Conservation (phyloP, 2,113 vertebrate genomes). For the Archocentrus centrarchus region DNA sequence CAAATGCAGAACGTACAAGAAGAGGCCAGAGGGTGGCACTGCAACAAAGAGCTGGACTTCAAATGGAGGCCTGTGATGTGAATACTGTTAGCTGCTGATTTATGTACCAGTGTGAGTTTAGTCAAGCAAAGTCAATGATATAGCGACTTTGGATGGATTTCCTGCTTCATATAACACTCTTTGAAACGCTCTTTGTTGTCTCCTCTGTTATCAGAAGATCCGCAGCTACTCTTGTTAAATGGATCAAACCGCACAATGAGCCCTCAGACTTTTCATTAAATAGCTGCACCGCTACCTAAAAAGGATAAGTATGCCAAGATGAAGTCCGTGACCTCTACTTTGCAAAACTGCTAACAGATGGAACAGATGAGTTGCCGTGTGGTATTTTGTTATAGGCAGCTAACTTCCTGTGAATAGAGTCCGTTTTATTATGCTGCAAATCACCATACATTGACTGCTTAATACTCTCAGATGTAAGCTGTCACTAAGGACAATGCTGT, state of each 20-base stretch:
- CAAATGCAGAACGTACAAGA: slow-evolving; percentile 39
- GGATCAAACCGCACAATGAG: slow-evolving; percentile 68
- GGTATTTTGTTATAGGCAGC: slow-evolving; percentile 41
- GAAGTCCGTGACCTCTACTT: slow-evolving; percentile 55
- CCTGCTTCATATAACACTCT: not conserved
- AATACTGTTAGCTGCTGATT: slow-evolving; percentile 43
- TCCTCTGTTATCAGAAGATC: slow-evolving; percentile 37
- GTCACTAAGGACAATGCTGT: slow-evolving; percentile 36
- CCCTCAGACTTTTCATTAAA: slow-evolving; percentile 46
- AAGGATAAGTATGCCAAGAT: slow-evolving; percentile 68
- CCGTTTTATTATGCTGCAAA: slow-evolving; percentile 52
- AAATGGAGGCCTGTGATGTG: slow-evolving; percentile 31
- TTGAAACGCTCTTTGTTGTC: slow-evolving; percentile 13
- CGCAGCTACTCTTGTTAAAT: slow-evolving; percentile 53
- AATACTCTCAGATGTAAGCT: slow-evolving; percentile 47
- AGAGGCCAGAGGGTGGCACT: slow-evolving; percentile 75
- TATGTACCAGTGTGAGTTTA: slow-evolving; percentile 46
- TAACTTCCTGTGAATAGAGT: slow-evolving; percentile 37
- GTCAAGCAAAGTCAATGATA: slow-evolving; percentile 53
- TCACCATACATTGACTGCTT: slow-evolving; percentile 43
- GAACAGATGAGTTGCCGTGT: slow-evolving; percentile 53
- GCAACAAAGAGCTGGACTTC: slow-evolving; percentile 54
- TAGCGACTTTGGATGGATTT: slow-evolving; percentile 40
- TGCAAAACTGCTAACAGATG: slow-evolving; percentile 68
- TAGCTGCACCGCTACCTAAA: slow-evolving; percentile 66